Evolutionary conservation across 2,888 invertebrate genomes (phyloP).

Genomic region (Phymatocera aterrima): DNA sequence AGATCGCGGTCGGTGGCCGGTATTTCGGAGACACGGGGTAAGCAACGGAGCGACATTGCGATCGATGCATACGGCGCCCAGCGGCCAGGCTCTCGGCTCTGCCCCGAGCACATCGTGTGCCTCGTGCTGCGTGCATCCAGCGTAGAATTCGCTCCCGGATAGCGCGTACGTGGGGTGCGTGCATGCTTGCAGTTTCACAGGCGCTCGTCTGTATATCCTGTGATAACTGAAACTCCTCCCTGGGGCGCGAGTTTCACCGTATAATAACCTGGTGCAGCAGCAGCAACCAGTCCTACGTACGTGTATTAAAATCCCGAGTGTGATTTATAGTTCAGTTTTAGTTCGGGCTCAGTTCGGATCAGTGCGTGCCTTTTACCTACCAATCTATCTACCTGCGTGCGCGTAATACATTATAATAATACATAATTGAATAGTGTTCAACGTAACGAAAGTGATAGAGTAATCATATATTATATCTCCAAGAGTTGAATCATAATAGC

Average conservation of each 20-base stretch:
- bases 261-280: background rate
- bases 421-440: no score
- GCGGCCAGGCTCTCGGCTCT: slow-evolving; percentile 66
- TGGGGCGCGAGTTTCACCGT: no score
- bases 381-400: background rate
- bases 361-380: slow-evolving; percentile 11
- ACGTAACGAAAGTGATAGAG: no score
- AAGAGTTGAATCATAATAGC: no score
- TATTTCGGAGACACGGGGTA: slow-evolving; percentile 40
- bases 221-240: no score
- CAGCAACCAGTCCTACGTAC: background rate
- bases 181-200: slow-evolving; percentile 29
- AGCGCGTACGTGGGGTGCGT: slow-evolving; percentile 53
- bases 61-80: slow-evolving; percentile 68
- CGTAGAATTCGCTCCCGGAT: slow-evolving; percentile 39
- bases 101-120: slow-evolving; percentile 57
- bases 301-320: background rate
- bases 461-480: no score
- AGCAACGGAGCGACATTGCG: slow-evolving; percentile 54
- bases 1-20: background rate
- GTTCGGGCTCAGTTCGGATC: background rate
- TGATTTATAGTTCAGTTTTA: slow-evolving; percentile 1
- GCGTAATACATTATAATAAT: no score
- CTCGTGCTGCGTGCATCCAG: slow-evolving; percentile 53
- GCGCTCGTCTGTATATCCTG: background rate